phyloP scores from a whole-genome alignment of 2,888 invertebrate genomes.

The Erpobdella octoculata region DNA sequence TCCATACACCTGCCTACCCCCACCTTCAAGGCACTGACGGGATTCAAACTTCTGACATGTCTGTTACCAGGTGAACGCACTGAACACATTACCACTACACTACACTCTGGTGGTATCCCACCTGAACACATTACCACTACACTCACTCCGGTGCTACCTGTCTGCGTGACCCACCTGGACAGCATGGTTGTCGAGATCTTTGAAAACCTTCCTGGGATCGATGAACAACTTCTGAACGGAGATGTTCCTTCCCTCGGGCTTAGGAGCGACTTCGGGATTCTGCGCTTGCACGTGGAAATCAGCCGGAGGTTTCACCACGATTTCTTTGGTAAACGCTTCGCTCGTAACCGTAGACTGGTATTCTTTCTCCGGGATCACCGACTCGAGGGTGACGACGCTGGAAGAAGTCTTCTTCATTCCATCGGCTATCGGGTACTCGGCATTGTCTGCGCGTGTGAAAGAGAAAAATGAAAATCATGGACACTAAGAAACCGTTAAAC shows the following conservation, averaged over 20 bases:
- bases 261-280: conserved; percentile 41
- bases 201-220: conserved; percentile 45
- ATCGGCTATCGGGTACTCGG: conserved; percentile 29
- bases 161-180: conserved; percentile 49
- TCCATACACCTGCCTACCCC: too few relatives aligned
- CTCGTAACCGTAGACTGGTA: conserved; percentile 38
- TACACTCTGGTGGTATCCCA: too few relatives aligned
- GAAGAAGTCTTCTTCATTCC: conserved; percentile 25
- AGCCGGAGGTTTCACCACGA: conserved; percentile 40
- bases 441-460: neutral
- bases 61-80: neutral
- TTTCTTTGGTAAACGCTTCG: conserved; percentile 36
- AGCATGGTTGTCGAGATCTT: conserved; percentile 51
- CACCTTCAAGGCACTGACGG: too few relatives aligned
- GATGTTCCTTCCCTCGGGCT: conserved; percentile 42
- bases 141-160: neutral
- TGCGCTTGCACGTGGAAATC: conserved; percentile 27
- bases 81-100: neutral
- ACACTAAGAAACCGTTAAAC: too few relatives aligned
- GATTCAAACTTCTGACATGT: too few relatives aligned
- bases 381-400: conserved; percentile 38
- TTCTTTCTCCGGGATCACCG: conserved; percentile 39
- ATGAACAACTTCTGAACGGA: conserved; percentile 45
- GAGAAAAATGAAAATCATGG: too few relatives aligned
- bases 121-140: neutral